Base-by-base conservation (phyloP, 2,113 vertebrate species). In the Siphamia tubifer region DNA sequence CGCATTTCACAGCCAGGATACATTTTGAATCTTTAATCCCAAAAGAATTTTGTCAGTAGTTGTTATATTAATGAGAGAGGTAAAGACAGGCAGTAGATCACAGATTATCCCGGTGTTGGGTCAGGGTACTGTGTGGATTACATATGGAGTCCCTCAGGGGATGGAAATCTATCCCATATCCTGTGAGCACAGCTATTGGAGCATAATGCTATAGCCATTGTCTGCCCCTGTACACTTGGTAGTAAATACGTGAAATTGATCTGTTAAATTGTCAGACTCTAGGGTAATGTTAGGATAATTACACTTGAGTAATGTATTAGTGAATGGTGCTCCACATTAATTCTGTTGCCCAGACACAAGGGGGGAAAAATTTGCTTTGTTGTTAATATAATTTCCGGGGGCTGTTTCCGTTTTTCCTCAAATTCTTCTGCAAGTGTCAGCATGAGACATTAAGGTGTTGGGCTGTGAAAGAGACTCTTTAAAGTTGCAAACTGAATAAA, bases 201-300 rank as follows among this genome's bases (percentile, higher is more conserved):
- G 68, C 23, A 2, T 21, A 9, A 9, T 16, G 56, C 51, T 13
- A 8, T 6, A 15, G 31, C 65, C 25, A 61, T 81, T 84, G 81
- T 84, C 28, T 58, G 34, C 40, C 31, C 35, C 27, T 17, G 13
- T 28, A 31, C 25, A 56, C 8, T 6, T 12, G 30, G 30, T 44
- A 64, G 63, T 74, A 81, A 74, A 81, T 42, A 19, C 66, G 40
- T 60, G 77, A 72, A 83, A 78, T 28, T 32, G 62, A 84, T 76
- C 35, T 17, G 55, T 21, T 61, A n/a, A 66, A 61, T 57, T 66
- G 17, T 67, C 12, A 8, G 27, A 58, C 73, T 25, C 21, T 1
- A 13, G 68, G 54, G 28, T 45, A 12, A 42, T 49, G 49, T 61
- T 51, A 6, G 30, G 34, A 27, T 49, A 28, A 70, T 67, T 65